phyloP scores from a whole-genome alignment of 2,888 invertebrate species.

The Crepidodera aurea region DNA sequence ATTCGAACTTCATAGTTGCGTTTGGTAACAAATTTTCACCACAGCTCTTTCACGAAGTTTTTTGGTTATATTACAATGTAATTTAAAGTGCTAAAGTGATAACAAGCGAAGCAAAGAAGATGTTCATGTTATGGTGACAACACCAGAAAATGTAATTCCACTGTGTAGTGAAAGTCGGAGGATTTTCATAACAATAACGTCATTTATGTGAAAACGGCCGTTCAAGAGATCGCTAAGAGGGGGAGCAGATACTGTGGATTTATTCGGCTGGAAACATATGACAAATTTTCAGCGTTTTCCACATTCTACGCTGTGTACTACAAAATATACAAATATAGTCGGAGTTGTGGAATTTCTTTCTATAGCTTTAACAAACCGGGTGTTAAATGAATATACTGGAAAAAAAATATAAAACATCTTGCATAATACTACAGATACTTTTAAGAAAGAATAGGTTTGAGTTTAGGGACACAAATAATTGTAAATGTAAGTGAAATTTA shows the following conservation, averaged over 20 bases:
- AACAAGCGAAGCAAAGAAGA: neutral
- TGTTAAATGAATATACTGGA: neutral
- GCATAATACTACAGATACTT: too few species aligned
- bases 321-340: slow-evolving; percentile 16
- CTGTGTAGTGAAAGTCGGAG: slow-evolving; percentile 17
- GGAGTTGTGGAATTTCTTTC: slow-evolving; percentile 19
- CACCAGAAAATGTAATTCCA: slow-evolving; percentile 21
- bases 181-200: slow-evolving; percentile 33
- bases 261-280: slow-evolving; percentile 26
- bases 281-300: slow-evolving; percentile 21
- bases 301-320: slow-evolving; percentile 6
- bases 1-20: too few species aligned
- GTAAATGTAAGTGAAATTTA: too few species aligned
- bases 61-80: neutral
- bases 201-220: slow-evolving; percentile 32
- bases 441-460: too few species aligned
- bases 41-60: too few species aligned
- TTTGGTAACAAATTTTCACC: too few species aligned
- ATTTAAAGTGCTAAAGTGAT: neutral
- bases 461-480: too few species aligned
- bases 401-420: too few species aligned
- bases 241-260: slow-evolving; percentile 23
- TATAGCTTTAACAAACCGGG: neutral
- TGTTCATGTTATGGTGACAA: slow-evolving; percentile 12
- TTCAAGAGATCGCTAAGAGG: slow-evolving; percentile 23